Evolutionary conservation across 2,113 vertebrate genomes (phyloP), one percentile per base, ranked within the genome.

Genomic region (Rhabdornis inornatus): DNA sequence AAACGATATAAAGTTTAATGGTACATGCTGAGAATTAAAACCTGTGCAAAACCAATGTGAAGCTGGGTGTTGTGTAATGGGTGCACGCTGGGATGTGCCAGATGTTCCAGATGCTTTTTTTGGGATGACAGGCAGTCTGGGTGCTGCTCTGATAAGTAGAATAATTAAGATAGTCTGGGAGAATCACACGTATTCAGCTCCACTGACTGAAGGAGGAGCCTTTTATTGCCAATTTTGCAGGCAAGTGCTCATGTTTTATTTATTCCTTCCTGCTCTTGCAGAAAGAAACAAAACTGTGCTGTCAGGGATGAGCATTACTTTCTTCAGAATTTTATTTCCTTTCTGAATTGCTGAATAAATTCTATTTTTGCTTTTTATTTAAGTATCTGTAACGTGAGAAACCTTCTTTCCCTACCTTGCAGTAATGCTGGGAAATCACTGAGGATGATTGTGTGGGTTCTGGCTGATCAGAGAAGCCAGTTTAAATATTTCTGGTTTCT

Each of bases 71-170:
- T 18, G 59, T 72, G 18, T 69, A 72, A 87, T 23, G 82, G 42
- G 22, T 7, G 45, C 56, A 13, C 5, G 31, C 64, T 96, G 72
- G 47, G 66, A 15, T 83, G 81, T 49, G 77, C 90, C 91, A 97
- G 75, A 55, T 96, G 56, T 92, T 92, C 63, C 95, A 93, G 91
- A 50, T 19, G 74, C 39, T 40, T 83, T 49, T 42, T 92, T 80
- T 16, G 47, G 74, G 57, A 25, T 82, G 57, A 61, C 39, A 56
- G 57, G 72, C 77, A 89, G 49, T 61, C 80, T 69, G 70, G 91
- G 61, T 30, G 66, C 74, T 84, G 22, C 81, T 70, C 37, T 52
- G 75, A 39, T 69, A 85, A 86, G 55, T 61, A 35, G 6, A 77
- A 80, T 77, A 89, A 86, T 79, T 44, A 69, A 83, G 55, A 35